Evolutionary conservation across 2,888 invertebrate genomes (phyloP).

Genomic region (Galerucella calmariensis): DNA sequence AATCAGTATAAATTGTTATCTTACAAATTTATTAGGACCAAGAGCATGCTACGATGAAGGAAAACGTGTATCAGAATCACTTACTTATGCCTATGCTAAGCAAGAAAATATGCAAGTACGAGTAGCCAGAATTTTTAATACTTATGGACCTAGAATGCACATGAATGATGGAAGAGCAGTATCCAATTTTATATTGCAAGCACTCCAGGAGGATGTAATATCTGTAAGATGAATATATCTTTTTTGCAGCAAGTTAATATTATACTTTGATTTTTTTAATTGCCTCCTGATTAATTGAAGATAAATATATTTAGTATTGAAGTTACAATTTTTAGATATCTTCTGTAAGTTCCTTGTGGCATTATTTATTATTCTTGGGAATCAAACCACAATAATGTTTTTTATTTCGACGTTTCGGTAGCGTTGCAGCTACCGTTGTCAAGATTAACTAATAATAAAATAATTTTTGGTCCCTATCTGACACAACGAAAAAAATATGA

Average conservation of each 20-base stretch:
- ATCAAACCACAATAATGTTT: too few species aligned
- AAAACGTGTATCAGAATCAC: constrained; percentile 96
- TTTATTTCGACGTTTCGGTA: too few species aligned
- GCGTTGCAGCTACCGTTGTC: too few species aligned
- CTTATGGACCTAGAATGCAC: constrained; percentile 99
- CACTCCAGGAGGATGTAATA: constrained; percentile 92
- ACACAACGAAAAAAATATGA: too few species aligned
- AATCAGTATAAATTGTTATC: background rate
- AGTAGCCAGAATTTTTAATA: constrained; percentile 98
- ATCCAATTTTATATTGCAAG: constrained; percentile 98
- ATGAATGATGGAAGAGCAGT: constrained; percentile 98
- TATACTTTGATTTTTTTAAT: too few species aligned
- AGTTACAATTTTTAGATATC: constrained; percentile 69
- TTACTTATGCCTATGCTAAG: constrained; percentile 96
- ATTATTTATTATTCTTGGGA: too few species aligned
- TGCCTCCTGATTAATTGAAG: too few species aligned
- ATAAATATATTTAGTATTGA: too few species aligned
- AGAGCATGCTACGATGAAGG: constrained; percentile 99
- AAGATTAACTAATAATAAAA: too few species aligned
- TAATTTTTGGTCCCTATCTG: too few species aligned
- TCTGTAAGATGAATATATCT: constrained; percentile 72
- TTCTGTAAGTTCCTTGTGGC: too few species aligned
- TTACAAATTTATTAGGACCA: constrained; percentile 69
- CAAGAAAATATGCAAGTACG: constrained; percentile 96
- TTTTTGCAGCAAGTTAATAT: too few species aligned